phyloP scores from a whole-genome alignment of 2,797 vertebrate species.

The Potorous gilbertii region DNA sequence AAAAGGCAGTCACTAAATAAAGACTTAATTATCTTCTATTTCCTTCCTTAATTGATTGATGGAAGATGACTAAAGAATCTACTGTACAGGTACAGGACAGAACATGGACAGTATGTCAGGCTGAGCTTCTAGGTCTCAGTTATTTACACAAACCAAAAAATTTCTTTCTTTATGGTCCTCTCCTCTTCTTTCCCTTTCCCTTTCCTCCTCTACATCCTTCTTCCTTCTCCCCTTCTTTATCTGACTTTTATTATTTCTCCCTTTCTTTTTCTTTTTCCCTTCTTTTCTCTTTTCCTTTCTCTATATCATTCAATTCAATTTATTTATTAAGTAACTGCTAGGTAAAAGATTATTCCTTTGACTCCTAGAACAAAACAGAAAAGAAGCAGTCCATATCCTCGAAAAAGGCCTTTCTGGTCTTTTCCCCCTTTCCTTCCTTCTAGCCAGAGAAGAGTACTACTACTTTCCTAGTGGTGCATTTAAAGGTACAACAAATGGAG shows the following conservation, averaged over 20 bases:
- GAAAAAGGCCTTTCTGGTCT: background rate
- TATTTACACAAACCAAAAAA: background rate
- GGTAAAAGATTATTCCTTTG: background rate
- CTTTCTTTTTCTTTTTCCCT: background rate
- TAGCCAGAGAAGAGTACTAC: background rate
- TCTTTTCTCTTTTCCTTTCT: background rate
- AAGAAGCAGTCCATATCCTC: background rate
- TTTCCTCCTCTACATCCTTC: background rate
- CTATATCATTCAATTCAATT: background rate
- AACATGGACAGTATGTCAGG: background rate
- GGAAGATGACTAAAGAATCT: background rate
- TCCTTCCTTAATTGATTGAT: background rate
- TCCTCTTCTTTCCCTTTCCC: background rate
- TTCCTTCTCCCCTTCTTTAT: background rate
- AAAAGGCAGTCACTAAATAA: constrained; percentile 17
- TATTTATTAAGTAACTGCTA: background rate
- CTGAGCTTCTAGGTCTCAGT: background rate
- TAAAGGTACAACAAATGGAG: background rate
- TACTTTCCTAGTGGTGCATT: background rate
- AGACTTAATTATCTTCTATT: background rate
- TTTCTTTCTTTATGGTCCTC: background rate
- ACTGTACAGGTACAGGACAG: background rate
- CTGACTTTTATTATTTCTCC: background rate
- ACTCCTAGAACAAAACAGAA: background rate
- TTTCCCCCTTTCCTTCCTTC: background rate